A percentile compares a stretch with the other conserved stretches of the same genome.
phyloP scores from a whole-genome alignment of 2,797 vertebrate genomes.

The Sphaeramia orbicularis region DNA sequence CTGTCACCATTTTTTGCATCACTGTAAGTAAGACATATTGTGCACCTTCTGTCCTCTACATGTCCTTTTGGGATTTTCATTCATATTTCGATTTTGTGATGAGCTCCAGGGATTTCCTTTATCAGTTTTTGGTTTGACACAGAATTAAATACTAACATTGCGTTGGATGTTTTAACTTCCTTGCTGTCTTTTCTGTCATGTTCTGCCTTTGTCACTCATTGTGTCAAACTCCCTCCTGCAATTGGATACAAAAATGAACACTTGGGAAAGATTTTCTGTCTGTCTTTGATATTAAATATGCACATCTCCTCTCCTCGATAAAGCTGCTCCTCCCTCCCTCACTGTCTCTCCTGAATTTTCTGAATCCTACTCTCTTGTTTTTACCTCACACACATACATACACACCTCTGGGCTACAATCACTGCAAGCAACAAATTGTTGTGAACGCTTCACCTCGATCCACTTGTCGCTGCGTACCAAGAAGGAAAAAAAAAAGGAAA shows the following conservation, averaged over 20 bases:
- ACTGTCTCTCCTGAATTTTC: conserved; percentile 13
- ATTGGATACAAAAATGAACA: conserved; percentile 52
- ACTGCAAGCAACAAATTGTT: conserved; percentile 74
- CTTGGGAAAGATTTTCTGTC: conserved; percentile 70
- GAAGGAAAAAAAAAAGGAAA: conserved; percentile 27
- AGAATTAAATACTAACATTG: conserved; percentile 48
- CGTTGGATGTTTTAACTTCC: conserved; percentile 26
- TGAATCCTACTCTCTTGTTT: conserved; percentile 13
- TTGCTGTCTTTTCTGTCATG: conserved; percentile 38
- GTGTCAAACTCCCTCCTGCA: conserved; percentile 44
- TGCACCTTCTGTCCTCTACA: conserved; percentile 2
- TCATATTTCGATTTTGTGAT: conserved; percentile 32
- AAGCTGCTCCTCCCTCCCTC: conserved; percentile 20
- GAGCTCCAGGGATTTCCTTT: conserved; percentile 55
- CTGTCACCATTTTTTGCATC: neutral
- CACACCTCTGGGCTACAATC: conserved; percentile 59
- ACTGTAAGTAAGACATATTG: neutral
- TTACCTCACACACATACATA: conserved; percentile 6
- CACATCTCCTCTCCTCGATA: conserved; percentile 55
- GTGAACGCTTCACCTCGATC: conserved; percentile 66
- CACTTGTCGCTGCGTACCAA: conserved; percentile 37
- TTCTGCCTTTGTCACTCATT: conserved; percentile 55
- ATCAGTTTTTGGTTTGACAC: conserved; percentile 56
- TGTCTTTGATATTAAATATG: conserved; percentile 74
- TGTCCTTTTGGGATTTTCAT: conserved; percentile 43